Base-by-base conservation (phyloP, 1,140 invertebrate species). In the Yoshiicerus persimilis region DNA sequence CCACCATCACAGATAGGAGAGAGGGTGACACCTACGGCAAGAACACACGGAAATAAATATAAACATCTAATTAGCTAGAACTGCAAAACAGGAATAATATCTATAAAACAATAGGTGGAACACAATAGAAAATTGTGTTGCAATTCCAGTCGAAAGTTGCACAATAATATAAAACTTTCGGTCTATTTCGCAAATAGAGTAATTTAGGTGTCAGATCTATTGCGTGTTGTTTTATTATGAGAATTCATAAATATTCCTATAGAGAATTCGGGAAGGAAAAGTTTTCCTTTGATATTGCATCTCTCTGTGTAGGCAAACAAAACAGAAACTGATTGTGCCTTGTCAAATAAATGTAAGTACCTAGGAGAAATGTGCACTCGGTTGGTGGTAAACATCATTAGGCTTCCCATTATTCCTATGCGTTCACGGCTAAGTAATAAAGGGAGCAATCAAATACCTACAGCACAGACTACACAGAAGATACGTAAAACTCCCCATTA, bases 1-100 rank as follows among this genome's bases (percentile, higher is more conserved):
- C 90, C 83, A 91, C 90, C 86, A 77, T 88, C 86, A 91, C 64
- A 86, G 90, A 89, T 75, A 91, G 32, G 23, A 77, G 39, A 36
- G 87, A 88, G 47, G 90, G 89, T 30, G 90, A 89, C 13, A 89
- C 90, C 90, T 90, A 34, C 10, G 8, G 13, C 20, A 32, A 34
- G 0, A 1, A 5, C 10, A 38, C 3, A 38, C n/a, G n/a, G n/a
- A n/a, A n/a, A n/a, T n/a, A n/a, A n/a, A n/a, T n/a, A n/a, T n/a
- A n/a, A n/a, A n/a, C n/a, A n/a, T n/a, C n/a, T n/a, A n/a, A n/a
- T n/a, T n/a, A n/a, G n/a, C n/a, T n/a, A n/a, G n/a, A n/a, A n/a
- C n/a, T n/a, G n/a, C n/a, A n/a, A n/a, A n/a, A n/a, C n/a, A n/a
- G n/a, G n/a, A n/a, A n/a, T n/a, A n/a, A n/a, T n/a, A n/a, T n/a